Conservation (phyloP, 2,888 invertebrate species). For the Amiota mariae region DNA sequence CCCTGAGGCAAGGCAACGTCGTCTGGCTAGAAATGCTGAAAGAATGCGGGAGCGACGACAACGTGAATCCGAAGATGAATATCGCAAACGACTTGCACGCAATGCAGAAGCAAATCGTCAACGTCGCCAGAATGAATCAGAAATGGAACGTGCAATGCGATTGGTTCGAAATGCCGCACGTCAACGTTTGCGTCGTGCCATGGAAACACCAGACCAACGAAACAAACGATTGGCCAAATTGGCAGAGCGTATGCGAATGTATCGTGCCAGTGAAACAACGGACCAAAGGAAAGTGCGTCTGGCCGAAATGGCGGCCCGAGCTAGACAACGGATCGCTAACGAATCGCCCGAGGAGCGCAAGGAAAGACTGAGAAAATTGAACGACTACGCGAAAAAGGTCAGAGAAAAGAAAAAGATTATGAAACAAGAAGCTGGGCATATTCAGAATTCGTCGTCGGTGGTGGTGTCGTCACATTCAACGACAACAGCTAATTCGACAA, state of each 20-base stretch:
- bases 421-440: constrained; percentile 63
- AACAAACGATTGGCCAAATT: constrained; percentile 69
- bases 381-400: constrained; percentile 74
- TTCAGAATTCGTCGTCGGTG: constrained; percentile 47
- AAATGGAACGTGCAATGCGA: constrained; percentile 72
- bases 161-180: constrained; percentile 73
- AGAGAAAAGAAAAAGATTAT: constrained; percentile 73
- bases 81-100: constrained; percentile 70
- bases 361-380: constrained; percentile 73
- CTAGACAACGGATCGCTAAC: constrained; percentile 71
- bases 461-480: constrained; percentile 38
- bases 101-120: constrained; percentile 73
- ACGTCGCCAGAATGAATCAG: constrained; percentile 72
- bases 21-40: constrained; percentile 73
- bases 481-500: constrained; percentile 40
- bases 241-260: constrained; percentile 73
- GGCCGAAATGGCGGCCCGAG: constrained; percentile 72
- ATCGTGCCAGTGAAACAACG: constrained; percentile 71
- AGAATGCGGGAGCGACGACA: constrained; percentile 73
- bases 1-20: constrained; percentile 72
- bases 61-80: constrained; percentile 73
- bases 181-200: constrained; percentile 72
- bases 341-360: constrained; percentile 71
- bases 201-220: constrained; percentile 73
- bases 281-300: constrained; percentile 72